phyloP scores from a whole-genome alignment of 2,888 invertebrate species.

The Lasioglossum vierecki region DNA sequence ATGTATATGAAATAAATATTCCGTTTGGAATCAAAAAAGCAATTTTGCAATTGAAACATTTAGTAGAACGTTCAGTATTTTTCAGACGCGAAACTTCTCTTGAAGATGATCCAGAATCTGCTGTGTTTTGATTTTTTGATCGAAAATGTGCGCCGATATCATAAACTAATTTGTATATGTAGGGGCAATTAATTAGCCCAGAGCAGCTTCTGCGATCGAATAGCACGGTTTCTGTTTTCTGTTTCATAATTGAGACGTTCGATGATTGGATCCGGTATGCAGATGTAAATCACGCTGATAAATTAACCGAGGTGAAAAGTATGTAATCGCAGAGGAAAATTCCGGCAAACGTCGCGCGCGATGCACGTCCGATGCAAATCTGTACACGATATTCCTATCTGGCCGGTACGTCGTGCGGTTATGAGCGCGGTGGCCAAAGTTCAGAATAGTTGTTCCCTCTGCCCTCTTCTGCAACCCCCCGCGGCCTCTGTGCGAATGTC shows the following conservation, averaged over 20 bases:
- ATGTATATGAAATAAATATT: neutral
- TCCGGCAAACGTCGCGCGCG: conserved; percentile 8
- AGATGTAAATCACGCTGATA: neutral
- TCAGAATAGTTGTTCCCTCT: conserved; percentile 44
- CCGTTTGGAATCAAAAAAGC: too few relatives aligned
- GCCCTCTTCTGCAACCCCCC: neutral
- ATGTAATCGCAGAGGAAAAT: neutral
- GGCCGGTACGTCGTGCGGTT: conserved; percentile 43
- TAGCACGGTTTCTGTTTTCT: neutral
- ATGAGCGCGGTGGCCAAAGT: conserved; percentile 39
- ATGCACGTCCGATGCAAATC: conserved; percentile 47
- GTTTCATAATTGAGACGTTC: neutral
- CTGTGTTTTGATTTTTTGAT: too few relatives aligned
- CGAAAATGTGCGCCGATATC: too few relatives aligned
- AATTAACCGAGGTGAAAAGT: conserved; percentile 13
- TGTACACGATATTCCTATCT: conserved; percentile 49
- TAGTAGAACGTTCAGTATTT: too few relatives aligned
- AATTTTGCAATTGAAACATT: too few relatives aligned
- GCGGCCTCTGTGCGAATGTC: conserved; percentile 27
- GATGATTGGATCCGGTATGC: neutral
- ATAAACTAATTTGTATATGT: neutral
- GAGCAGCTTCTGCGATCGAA: neutral
- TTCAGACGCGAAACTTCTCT: too few relatives aligned
- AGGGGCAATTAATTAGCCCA: neutral
- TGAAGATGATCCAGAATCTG: too few relatives aligned